Evolutionary conservation across 1,140 invertebrate genomes (phyloP).

Genomic region (Bombus polaris): DNA sequence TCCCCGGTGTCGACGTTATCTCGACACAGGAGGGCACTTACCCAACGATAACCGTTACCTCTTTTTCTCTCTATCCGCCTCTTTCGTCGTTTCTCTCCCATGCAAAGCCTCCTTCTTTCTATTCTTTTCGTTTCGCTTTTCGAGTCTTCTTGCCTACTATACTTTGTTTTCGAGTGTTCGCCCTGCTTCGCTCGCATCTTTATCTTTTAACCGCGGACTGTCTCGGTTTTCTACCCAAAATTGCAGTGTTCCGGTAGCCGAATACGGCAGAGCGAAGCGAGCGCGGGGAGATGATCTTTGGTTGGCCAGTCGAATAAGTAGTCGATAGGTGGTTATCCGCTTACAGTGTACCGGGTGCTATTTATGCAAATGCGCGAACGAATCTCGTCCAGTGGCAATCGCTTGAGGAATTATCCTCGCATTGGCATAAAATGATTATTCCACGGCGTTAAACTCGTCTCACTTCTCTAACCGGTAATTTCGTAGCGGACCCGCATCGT

Average conservation of each 20-base stretch:
- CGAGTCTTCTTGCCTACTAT: not conserved
- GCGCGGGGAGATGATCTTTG: not conserved
- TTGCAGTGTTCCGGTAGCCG: no score
- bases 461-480: slow-evolving; percentile 59
- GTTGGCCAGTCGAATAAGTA: slow-evolving; percentile 26
- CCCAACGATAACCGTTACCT: slow-evolving; percentile 76
- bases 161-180: not conserved
- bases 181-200: not conserved
- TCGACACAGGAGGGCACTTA: slow-evolving; percentile 81
- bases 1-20: slow-evolving; percentile 80
- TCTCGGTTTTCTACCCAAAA: not conserved
- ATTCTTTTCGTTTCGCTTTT: not conserved
- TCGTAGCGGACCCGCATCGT: not conserved
- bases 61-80: slow-evolving; percentile 49
- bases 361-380: slow-evolving; percentile 67
- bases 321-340: slow-evolving; percentile 54
- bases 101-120: not conserved
- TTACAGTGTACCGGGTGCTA: slow-evolving; percentile 53
- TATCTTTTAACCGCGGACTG: not conserved
- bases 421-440: slow-evolving; percentile 67
- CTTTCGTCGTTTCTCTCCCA: not conserved
- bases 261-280: not conserved
- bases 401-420: slow-evolving; percentile 65
- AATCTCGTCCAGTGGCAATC: slow-evolving; percentile 68
- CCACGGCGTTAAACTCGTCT: slow-evolving; percentile 62